Evolutionary conservation across 2,888 invertebrate species (phyloP), one percentile per base, ranked within the genome.

Genomic region (Megalurothrips usitatus): DNA sequence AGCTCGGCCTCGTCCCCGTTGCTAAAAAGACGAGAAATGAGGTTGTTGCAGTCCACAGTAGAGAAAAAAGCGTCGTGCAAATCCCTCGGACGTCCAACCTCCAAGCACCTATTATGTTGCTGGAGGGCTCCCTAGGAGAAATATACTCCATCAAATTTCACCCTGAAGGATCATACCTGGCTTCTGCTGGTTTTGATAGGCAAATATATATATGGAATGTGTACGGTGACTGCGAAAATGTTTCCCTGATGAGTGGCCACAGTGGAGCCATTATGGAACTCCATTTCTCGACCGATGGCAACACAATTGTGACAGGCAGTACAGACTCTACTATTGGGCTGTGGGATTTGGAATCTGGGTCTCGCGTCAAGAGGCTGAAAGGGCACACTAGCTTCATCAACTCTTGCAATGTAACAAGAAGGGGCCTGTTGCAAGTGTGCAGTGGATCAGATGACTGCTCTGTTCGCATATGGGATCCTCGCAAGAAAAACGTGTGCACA

Each of bases 91-190:
- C 97, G 17, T 98, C 98, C 0, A 94, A 92, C 84, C 89, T 99
- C 1, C 91, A 94, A 86, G 93, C 97, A 0, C 98, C 98, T 0
- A 98, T 98, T 81, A 98, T 99, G 97, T 89, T 96, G 68, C 88
- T 99, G 80, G 96, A 97, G 86, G 99, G 98, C 0, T 99, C 99
- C 86, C 96, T 96, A 86, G 98, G 98, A 14, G 99, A 99, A 87
- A 94, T 99, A 84, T 98, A 96, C 86, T 91, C 94, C 3, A 90
- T 94, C 11, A 95, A 96, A 87, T 99, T 99, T 87, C 97, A 98
- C 86, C 98, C 98, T 0, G 98, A 99, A 86, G 99, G 99, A 8
- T 94, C 96, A 85, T 93, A 97, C 86, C 88, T 99, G 68, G 97
- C 97, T 2, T 96, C 98, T 0, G 94, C 95, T 12, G 99, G 99